Conservation (phyloP, 2,113 vertebrate species). For the Zosterops borbonicus region DNA sequence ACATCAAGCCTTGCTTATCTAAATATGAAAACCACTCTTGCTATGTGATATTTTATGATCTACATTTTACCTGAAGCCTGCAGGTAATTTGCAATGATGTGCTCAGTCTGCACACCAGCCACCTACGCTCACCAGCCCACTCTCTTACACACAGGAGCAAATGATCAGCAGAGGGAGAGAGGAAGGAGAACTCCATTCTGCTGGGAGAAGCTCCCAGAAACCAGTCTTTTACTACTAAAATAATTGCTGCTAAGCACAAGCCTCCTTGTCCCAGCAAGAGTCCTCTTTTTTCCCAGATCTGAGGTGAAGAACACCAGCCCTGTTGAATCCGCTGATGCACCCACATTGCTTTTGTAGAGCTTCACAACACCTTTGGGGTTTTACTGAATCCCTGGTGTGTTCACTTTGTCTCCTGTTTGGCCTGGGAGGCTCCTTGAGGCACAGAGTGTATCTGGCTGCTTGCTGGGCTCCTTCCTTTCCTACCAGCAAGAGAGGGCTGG, state of each 20-base stretch:
- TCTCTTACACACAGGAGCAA: neutral
- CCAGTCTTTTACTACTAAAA: neutral
- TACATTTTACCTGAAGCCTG: conserved; percentile 19
- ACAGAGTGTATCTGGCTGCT: neutral
- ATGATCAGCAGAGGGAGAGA: neutral
- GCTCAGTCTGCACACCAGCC: neutral
- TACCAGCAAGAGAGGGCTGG: neutral
- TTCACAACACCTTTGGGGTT: neutral
- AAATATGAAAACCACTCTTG: neutral
- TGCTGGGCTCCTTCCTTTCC: neutral
- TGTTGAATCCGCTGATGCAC: neutral
- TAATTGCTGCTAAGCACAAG: neutral
- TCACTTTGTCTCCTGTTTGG: neutral
- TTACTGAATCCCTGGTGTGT: neutral
- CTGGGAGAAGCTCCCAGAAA: neutral
- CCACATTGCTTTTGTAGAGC: neutral
- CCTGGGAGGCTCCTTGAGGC: neutral
- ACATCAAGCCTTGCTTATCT: neutral
- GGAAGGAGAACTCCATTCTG: neutral
- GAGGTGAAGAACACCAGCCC: neutral
- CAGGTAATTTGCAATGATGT: neutral
- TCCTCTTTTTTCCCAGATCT: neutral
- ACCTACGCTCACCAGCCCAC: neutral
- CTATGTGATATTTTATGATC: neutral
- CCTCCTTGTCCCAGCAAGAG: neutral